Conservation (phyloP, 1,140 invertebrate species). For the Phymorhynchus buccinoides region DNA sequence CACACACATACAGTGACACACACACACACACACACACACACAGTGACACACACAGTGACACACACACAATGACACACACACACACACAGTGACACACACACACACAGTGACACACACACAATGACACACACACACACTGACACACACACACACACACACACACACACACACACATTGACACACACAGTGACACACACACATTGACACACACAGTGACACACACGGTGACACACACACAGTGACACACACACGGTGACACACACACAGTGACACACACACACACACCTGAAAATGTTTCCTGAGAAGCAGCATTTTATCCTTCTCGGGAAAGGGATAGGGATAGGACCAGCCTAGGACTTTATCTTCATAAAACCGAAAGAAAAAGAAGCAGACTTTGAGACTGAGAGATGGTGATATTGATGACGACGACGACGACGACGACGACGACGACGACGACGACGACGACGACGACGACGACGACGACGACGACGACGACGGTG, state of each 20-base stretch:
- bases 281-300: background rate
- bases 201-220: no score
- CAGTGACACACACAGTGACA: no score
- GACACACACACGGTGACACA: no score
- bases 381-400: background rate
- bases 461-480: no score
- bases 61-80: no score
- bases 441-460: background rate
- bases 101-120: conserved; percentile 8
- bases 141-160: conserved; percentile 27
- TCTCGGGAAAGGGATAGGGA: no score
- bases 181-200: no score
- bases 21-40: background rate
- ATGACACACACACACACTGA: conserved; percentile 2
- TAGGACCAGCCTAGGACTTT: background rate
- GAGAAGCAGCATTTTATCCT: no score
- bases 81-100: conserved; percentile 3
- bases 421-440: background rate
- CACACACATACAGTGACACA: no score
- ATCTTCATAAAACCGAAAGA: background rate
- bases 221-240: no score
- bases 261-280: conserved; percentile 21
- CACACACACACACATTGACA: no score
- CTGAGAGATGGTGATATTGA: background rate
- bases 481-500: no score